Percentiles rank a stretch among this genome's conserved stretches.
Evolutionary conservation across 1,140 invertebrate genomes (phyloP).

Genomic region (Procambarus virginalis): DNA sequence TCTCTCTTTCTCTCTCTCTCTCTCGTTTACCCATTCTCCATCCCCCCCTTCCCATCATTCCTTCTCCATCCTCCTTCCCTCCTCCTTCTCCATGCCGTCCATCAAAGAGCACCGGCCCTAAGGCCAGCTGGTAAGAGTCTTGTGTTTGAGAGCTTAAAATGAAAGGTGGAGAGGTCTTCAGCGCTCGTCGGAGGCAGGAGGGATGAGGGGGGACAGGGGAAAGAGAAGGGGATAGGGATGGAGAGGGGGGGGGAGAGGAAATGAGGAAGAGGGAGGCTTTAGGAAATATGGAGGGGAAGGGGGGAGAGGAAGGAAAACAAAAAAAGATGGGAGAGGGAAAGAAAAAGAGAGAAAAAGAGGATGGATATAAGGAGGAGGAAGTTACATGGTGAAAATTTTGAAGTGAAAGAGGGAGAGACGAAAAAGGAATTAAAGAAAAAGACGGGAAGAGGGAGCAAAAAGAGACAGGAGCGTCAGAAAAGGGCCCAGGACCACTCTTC

Average conservation of each 20-base stretch:
- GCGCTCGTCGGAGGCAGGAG: background rate
- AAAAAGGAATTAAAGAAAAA: too few relatives aligned
- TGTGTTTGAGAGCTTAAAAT: constrained; percentile 52
- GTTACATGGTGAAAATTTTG: too few relatives aligned
- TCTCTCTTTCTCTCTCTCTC: background rate
- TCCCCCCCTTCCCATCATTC: background rate
- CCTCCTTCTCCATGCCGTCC: constrained; percentile 17
- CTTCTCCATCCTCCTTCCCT: background rate
- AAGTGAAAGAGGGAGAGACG: too few relatives aligned
- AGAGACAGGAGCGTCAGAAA: too few relatives aligned
- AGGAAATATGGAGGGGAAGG: background rate
- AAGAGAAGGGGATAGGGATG: background rate
- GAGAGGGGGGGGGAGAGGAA: background rate
- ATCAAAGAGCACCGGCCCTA: constrained; percentile 39
- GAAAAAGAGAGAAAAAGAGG: too few relatives aligned
- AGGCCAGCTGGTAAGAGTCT: constrained; percentile 47
- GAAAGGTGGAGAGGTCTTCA: constrained; percentile 43
- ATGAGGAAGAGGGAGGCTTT: background rate
- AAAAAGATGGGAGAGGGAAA: background rate
- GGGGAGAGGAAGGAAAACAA: background rate
- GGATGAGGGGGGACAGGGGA: background rate
- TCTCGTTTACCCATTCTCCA: too few relatives aligned
- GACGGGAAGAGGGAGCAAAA: too few relatives aligned
- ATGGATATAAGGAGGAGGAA: too few relatives aligned
- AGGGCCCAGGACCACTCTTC: too few relatives aligned